A percentile compares a stretch with the other conserved stretches of the same genome.
phyloP scores from a whole-genome alignment of 2,888 invertebrate species.

The Taphrorychus bicolor region DNA sequence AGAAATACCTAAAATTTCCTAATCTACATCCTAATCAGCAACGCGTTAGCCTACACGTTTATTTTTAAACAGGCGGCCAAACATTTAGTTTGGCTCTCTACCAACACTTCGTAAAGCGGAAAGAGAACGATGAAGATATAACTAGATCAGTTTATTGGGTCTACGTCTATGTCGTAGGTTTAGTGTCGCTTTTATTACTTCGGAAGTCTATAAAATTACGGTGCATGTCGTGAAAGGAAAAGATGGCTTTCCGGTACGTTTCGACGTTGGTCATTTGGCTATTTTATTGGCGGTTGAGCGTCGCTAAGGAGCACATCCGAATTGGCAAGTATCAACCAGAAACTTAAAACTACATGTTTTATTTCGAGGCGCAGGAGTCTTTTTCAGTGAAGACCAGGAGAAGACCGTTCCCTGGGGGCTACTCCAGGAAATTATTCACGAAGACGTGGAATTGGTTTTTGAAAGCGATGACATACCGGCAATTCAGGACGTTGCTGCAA shows the following conservation, averaged over 20 bases:
- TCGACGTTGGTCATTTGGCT: background rate
- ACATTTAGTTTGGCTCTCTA: conserved; percentile 25
- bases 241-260: conserved; percentile 1
- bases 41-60: conserved; percentile 19
- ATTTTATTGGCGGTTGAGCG: conserved; percentile 14
- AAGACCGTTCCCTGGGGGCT: conserved; percentile 14
- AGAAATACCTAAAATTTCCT: background rate
- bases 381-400: conserved; percentile 31
- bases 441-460: conserved; percentile 12
- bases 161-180: conserved; percentile 9
- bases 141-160: conserved; percentile 14
- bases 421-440: conserved; percentile 22
- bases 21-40: background rate
- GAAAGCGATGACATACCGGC: background rate
- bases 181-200: conserved; percentile 11
- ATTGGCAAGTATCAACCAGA: conserved; percentile 19
- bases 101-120: conserved; percentile 22
- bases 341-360: background rate
- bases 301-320: conserved; percentile 25
- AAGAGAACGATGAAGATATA: conserved; percentile 11
- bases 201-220: background rate
- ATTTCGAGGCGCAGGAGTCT: conserved; percentile 30
- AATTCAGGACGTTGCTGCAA: conserved; percentile 27
- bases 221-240: background rate
- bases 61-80: conserved; percentile 31